Percentiles rank a stretch among this genome's conserved stretches.
Conservation (phyloP, 2,113 vertebrate genomes). For the Sapajus apella region DNA sequence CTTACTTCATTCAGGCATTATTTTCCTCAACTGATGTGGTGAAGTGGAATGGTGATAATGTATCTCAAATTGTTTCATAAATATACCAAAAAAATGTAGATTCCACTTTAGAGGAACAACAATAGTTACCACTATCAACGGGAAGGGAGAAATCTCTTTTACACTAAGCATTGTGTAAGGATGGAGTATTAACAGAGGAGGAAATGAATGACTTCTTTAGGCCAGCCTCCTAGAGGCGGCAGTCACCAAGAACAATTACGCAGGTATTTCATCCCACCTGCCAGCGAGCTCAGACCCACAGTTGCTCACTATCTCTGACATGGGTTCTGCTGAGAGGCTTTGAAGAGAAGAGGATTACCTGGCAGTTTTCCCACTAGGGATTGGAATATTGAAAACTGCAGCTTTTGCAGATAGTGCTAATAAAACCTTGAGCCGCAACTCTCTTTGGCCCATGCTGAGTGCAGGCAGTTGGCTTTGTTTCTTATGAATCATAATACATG, state of each 20-base stretch:
- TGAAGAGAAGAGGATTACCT: not conserved
- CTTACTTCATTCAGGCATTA: not conserved
- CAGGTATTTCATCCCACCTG: not conserved
- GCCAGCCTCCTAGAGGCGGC: not conserved
- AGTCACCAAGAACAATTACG: conserved; percentile 52
- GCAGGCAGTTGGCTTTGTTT: not conserved
- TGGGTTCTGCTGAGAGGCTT: not conserved
- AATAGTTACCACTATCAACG: not conserved
- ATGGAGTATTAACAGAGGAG: not conserved
- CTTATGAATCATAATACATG: not conserved
- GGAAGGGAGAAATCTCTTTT: not conserved
- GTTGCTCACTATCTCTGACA: conserved; percentile 10
- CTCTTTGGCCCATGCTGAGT: not conserved
- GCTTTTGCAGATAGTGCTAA: not conserved
- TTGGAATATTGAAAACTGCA: not conserved
- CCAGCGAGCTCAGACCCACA: not conserved
- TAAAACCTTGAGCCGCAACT: not conserved
- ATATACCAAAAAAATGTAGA: not conserved
- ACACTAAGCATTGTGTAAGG: not conserved
- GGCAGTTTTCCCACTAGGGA: not conserved
- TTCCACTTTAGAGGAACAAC: not conserved
- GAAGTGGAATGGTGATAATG: not conserved
- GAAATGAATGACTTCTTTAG: conserved; percentile 48
- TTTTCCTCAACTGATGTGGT: not conserved
- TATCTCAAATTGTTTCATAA: not conserved